phyloP scores from a whole-genome alignment of 2,113 vertebrate species.

The Addax nasomaculatus region DNA sequence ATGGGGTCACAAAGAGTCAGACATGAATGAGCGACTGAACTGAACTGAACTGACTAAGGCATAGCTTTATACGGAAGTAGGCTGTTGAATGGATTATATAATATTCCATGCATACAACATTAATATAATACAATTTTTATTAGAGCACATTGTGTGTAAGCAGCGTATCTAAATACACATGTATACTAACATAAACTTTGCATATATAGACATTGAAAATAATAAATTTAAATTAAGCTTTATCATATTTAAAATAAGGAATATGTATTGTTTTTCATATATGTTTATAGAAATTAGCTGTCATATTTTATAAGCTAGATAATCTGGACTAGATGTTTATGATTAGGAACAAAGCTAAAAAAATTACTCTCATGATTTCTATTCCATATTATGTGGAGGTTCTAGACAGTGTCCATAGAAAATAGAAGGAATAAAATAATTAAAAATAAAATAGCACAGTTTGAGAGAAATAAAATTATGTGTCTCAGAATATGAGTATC shows the following conservation, averaged over 20 bases:
- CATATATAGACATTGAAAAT: background rate
- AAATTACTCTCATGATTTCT: background rate
- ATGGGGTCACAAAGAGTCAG: too few species aligned
- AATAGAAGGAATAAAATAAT: background rate
- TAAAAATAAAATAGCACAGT: background rate
- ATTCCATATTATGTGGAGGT: background rate
- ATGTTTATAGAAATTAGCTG: background rate
- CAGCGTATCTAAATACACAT: background rate
- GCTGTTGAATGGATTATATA: background rate
- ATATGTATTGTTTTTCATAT: background rate
- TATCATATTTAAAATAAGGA: background rate
- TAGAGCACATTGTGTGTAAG: background rate
- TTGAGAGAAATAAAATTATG: background rate
- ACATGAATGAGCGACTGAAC: fast-evolving
- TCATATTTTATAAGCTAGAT: background rate
- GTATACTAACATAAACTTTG: background rate
- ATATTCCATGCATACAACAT: fast-evolving
- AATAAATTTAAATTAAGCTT: background rate
- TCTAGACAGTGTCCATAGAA: background rate
- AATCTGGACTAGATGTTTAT: background rate
- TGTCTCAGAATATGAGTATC: background rate
- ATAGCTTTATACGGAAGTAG: background rate
- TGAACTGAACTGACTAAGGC: too few species aligned
- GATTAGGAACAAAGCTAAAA: background rate
- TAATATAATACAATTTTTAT: background rate